These are phyloP conservation scores for Rhabdornis inornatus DNA, from an alignment of 2,113 vertebrate genomes.

Conservation along the genomic window DNA sequence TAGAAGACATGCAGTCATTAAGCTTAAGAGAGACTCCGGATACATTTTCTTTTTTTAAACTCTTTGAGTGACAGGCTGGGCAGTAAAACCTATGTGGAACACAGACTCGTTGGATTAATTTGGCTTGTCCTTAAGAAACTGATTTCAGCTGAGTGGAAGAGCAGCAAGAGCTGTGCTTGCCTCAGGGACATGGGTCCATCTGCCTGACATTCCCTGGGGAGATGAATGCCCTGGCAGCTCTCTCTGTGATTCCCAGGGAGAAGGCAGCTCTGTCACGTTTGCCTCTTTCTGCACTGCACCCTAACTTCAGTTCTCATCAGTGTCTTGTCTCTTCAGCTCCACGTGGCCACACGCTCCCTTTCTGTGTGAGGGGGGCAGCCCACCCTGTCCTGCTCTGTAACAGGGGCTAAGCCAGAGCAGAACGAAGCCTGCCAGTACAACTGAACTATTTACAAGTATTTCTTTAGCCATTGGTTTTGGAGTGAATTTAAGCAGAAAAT, in stretches of 20 bases:
- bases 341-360: rapidly evolving
- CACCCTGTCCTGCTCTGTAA: rapidly evolving
- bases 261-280: background rate
- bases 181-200: background rate
- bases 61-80: background rate
- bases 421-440: background rate
- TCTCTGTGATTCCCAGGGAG: background rate
- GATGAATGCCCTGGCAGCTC: background rate
- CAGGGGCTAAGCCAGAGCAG: background rate
- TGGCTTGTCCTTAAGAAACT: background rate
- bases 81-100: background rate
- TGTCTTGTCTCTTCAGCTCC: background rate
- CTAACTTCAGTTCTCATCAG: background rate
- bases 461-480: background rate
- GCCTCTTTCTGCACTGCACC: too few relatives aligned
- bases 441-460: background rate
- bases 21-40: background rate
- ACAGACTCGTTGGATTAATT: background rate
- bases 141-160: background rate
- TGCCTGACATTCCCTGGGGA: background rate
- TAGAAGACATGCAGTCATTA: background rate
- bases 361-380: background rate
- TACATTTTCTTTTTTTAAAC: background rate
- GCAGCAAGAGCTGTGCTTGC: background rate
- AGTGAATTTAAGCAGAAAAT: background rate